A percentile compares a stretch with the other conserved stretches of the same genome.
These are phyloP conservation scores for Petromus typicus DNA, from an alignment of 2,113 vertebrate species.

Conservation along the genomic window DNA sequence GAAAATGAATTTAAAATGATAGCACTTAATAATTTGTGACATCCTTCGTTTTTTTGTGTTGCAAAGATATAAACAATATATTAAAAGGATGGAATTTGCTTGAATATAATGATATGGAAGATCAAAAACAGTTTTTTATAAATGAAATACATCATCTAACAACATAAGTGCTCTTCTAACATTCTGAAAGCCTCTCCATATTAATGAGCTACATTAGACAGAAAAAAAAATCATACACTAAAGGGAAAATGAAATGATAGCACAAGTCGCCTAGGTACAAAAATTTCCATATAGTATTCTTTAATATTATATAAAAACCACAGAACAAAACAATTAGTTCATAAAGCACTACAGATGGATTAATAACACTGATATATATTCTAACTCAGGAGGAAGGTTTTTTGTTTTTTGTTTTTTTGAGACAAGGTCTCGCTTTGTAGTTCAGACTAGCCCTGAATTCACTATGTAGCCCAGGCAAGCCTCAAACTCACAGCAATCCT, in stretches of 20 bases:
- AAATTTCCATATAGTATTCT: slow-evolving; percentile 25
- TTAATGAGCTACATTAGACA: background rate
- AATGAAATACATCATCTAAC: slow-evolving; percentile 46
- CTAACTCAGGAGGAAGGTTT: too few species aligned
- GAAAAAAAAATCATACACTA: slow-evolving; percentile 20
- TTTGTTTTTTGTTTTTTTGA: too few species aligned
- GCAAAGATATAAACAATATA: slow-evolving; percentile 38
- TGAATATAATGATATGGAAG: background rate
- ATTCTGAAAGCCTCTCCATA: slow-evolving; percentile 17
- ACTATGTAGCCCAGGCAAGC: too few species aligned
- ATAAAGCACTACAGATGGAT: slow-evolving; percentile 9
- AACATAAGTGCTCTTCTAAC: background rate
- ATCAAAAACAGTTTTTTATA: slow-evolving; percentile 17
- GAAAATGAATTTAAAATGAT: slow-evolving; percentile 55
- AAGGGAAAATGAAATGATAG: slow-evolving; percentile 35
- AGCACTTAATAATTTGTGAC: background rate
- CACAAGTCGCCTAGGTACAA: slow-evolving; percentile 17
- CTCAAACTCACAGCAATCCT: too few species aligned
- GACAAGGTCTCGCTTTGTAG: too few species aligned
- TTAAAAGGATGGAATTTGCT: slow-evolving; percentile 49
- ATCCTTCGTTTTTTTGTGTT: slow-evolving; percentile 33
- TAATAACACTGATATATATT: slow-evolving; percentile 23
- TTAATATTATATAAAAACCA: slow-evolving; percentile 38
- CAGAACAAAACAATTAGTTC: slow-evolving; percentile 35
- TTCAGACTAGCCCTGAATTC: too few species aligned